Base-by-base conservation (phyloP, 2,888 invertebrate species). In the Spialia ferax region DNA sequence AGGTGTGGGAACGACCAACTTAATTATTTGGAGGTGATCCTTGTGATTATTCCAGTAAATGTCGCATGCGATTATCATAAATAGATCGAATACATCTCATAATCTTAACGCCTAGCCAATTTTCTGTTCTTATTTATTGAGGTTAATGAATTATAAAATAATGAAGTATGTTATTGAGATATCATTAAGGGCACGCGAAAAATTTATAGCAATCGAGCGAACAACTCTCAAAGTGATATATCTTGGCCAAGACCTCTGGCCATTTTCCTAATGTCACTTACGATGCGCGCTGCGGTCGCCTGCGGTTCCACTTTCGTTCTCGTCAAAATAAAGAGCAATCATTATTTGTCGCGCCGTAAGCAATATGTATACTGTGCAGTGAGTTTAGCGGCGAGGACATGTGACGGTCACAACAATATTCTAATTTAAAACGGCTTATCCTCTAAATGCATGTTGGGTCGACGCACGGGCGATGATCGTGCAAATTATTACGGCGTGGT, bases 381-480 rank as follows among this genome's bases (percentile, higher is more conserved):
- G 18, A 45, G 75, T 77, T 76, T 65, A 60, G 63, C 55, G 48
- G 65, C 64, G 68, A 84, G 85, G 84, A 83, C 81, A 81, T 85
- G 83, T 81, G 80, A 74, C 81, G 79, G 82, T 81, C 83, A 80
- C 77, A 79, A 79, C 81, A 82, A 84, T 86, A 87, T 86, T 88
- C 86, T 89, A 84, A 89, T 88, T 89, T 87, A 83, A 85, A 86
- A 85, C 80, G 76, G 79, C 79, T 84, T 84, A 84, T 79, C 79
- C 76, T 78, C 79, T 82, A 81, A 79, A 80, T 78, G 80, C 81
- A 78, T 74, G 79, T 70, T 81, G 80, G 88, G 89, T 90, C 90
- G 86, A 81, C 79, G 88, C 74, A 82, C 88, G 80, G 77, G 71
- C 77, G 81, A 82, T 80, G 82, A 85, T 83, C 83, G 77, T 76